Evolutionary conservation across 2,888 invertebrate species (phyloP).

Genomic region (Erynnis tages): DNA sequence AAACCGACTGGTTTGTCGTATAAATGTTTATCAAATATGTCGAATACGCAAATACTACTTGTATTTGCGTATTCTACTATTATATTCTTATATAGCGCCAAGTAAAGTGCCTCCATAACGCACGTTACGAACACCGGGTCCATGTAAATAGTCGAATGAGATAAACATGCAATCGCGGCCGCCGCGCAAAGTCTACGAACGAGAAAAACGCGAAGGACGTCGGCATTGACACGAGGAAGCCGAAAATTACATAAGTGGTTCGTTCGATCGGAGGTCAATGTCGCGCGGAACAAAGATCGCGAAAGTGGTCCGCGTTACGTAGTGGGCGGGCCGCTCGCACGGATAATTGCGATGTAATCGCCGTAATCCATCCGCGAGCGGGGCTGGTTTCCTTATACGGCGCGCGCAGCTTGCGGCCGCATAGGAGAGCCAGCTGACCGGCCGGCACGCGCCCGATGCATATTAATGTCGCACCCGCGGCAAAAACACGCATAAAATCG

Average conservation of each 20-base stretch:
- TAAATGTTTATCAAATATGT: no score
- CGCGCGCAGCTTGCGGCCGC: slow-evolving; percentile 72
- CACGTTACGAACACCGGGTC: neutral
- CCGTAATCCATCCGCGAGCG: slow-evolving; percentile 71
- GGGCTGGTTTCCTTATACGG: slow-evolving; percentile 75
- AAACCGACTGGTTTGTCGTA: no score
- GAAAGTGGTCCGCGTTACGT: slow-evolving; percentile 62
- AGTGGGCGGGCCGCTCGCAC: slow-evolving; percentile 41
- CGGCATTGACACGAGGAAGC: slow-evolving; percentile 57
- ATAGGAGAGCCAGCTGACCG: slow-evolving; percentile 78
- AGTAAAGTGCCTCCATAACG: no score
- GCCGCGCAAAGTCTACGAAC: slow-evolving; percentile 16
- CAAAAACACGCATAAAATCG: slow-evolving; percentile 67
- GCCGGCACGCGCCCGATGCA: slow-evolving; percentile 75
- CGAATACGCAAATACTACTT: no score
- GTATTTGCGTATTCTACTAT: no score
- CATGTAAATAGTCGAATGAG: no score
- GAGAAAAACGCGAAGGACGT: slow-evolving; percentile 56
- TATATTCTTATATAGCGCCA: no score
- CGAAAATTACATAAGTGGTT: slow-evolving; percentile 65
- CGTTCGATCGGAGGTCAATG: slow-evolving; percentile 64
- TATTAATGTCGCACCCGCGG: slow-evolving; percentile 68
- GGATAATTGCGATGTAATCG: slow-evolving; percentile 79
- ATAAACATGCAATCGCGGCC: no score
- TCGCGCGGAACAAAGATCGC: slow-evolving; percentile 70